These are phyloP conservation scores for Aspidiotus destructor DNA, from an alignment of 2,888 invertebrate species.

Conservation along the genomic window DNA sequence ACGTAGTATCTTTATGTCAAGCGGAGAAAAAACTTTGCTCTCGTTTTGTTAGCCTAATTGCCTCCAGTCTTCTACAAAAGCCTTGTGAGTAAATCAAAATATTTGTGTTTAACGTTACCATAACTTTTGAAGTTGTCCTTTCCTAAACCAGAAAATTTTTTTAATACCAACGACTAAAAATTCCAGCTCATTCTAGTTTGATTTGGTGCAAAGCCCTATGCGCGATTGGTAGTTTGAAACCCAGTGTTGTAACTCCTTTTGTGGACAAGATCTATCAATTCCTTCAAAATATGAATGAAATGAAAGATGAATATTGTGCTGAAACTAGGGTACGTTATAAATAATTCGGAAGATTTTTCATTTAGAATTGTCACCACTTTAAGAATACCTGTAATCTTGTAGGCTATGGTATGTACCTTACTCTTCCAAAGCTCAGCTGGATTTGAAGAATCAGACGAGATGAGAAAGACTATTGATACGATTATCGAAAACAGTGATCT, in stretches of 20 bases:
- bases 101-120: not conserved
- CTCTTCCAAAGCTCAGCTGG: slow-evolving; percentile 71
- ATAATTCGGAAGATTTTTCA: slow-evolving; percentile 38
- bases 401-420: slow-evolving; percentile 69
- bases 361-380: not conserved
- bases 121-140: not conserved
- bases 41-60: slow-evolving; percentile 56
- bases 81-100: slow-evolving; percentile 14
- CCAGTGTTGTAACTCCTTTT: slow-evolving; percentile 50
- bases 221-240: slow-evolving; percentile 58
- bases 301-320: slow-evolving; percentile 42
- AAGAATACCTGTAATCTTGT: slow-evolving; percentile 9
- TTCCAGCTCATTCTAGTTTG: slow-evolving; percentile 29
- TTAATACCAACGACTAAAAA: not conserved
- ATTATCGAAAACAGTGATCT: slow-evolving; percentile 39
- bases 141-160: not conserved
- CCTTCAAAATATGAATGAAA: slow-evolving; percentile 40
- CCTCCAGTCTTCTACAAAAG: slow-evolving; percentile 21
- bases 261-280: slow-evolving; percentile 47
- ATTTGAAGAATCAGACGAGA: slow-evolving; percentile 54
- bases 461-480: slow-evolving; percentile 51
- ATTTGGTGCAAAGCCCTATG: slow-evolving; percentile 62
- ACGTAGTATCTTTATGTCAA: slow-evolving; percentile 61
- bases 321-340: slow-evolving; percentile 42
- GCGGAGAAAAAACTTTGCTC: slow-evolving; percentile 54